Evolutionary conservation across 2,888 invertebrate species (phyloP), one percentile per base, ranked within the genome.

Genomic region (Xestoiulus laeticollis): DNA sequence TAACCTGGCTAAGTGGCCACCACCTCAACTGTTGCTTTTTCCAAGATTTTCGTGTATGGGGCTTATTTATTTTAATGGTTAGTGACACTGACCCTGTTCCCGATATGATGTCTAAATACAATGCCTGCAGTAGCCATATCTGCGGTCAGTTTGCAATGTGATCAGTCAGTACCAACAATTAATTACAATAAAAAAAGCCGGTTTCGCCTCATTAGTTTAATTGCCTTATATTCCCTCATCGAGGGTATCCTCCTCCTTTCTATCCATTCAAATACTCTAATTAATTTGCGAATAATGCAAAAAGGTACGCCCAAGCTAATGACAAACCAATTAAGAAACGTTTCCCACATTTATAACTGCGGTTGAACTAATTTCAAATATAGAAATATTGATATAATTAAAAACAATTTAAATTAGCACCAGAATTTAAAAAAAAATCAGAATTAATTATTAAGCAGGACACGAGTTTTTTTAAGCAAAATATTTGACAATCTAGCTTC

Each of bases 131-230:
- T 59, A 22, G 59, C 59, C 59, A 6, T 22, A 59, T 19, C 59
- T 59, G 59, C 19, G 59, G 59, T 59, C 59, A 59, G 59, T 38
- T 5, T 38, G 6, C 53, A 59, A 59, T 48, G 59, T n/a, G n/a
- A 22, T 59, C 22, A 1, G 19, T n/a, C n/a, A 19, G 59, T n/a
- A 19, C 16, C 6, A 59, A 59, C 59, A 59, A 59, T 59, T 59
- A 59, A 59, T 19, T 8, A 19, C n/a, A n/a, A 48, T n/a, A 59
- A 59, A 59, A 59, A 59, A 59, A 59, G 59, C 59, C n/a, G 48
- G 59, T 59, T 59, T 59, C 59, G 59, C 59, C 59, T 59, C 59
- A 59, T 59, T 59, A 59, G 59, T n/a, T 59, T 59, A 59, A 59
- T 59, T 59, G 59, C 59, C n/a, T n/a, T 1, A 19, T 59, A n/a